phyloP scores from a whole-genome alignment of 2,797 vertebrate genomes.

The Ciconia nigra region DNA sequence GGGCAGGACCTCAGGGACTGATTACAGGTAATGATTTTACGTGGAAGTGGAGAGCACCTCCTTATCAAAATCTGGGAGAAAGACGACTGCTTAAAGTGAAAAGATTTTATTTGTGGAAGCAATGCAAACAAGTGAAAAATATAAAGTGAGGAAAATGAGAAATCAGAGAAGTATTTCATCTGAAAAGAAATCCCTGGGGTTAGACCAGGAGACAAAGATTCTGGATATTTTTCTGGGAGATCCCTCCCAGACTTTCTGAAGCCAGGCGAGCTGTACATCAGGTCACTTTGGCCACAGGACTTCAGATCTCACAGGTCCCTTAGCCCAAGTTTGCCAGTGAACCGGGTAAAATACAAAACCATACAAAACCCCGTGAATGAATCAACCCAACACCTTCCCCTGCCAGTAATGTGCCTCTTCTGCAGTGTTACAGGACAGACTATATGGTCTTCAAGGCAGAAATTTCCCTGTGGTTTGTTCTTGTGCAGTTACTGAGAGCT shows the following conservation, averaged over 20 bases:
- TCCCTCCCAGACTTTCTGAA: neutral
- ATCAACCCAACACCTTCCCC: neutral
- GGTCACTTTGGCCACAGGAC: neutral
- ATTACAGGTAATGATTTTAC: accelerated
- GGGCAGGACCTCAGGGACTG: neutral
- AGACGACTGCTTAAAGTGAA: neutral
- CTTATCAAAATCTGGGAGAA: neutral
- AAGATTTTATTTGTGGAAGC: neutral
- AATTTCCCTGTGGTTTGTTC: neutral
- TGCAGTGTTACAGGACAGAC: neutral
- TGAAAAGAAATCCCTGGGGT: neutral
- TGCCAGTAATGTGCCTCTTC: neutral
- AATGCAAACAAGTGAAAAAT: neutral
- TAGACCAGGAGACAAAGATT: neutral
- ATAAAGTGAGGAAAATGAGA: neutral
- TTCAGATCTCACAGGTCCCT: neutral
- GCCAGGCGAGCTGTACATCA: accelerated
- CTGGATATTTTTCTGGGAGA: neutral
- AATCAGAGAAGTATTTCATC: neutral
- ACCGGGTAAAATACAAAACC: neutral
- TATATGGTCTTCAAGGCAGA: neutral
- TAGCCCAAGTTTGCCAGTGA: neutral
- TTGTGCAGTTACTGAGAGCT: neutral
- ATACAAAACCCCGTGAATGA: accelerated
- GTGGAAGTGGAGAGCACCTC: neutral